Conservation (phyloP, 2,888 invertebrate species). For the Lampropteryx suffumata region DNA sequence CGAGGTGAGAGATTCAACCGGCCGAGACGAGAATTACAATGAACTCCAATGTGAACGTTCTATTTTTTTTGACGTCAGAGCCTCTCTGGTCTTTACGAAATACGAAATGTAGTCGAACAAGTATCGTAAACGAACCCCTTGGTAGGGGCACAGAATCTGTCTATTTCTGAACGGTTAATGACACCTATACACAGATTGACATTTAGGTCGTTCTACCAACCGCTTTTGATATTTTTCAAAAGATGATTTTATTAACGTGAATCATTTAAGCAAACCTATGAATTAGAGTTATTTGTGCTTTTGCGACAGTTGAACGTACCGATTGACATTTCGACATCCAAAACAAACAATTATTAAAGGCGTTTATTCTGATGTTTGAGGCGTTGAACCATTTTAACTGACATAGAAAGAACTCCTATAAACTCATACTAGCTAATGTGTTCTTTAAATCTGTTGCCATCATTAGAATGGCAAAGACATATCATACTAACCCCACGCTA, state of each 20-base stretch:
- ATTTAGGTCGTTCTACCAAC: slow-evolving; percentile 66
- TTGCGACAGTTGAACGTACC: slow-evolving; percentile 19
- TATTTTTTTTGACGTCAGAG: too few relatives aligned
- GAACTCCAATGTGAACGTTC: too few relatives aligned
- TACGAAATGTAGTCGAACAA: neutral
- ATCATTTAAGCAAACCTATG: slow-evolving; percentile 19
- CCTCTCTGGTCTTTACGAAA: too few relatives aligned
- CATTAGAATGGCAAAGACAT: too few relatives aligned
- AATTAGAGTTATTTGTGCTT: slow-evolving; percentile 11
- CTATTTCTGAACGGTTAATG: slow-evolving; percentile 71
- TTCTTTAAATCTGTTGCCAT: too few relatives aligned
- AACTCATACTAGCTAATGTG: too few relatives aligned
- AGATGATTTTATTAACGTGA: slow-evolving; percentile 20
- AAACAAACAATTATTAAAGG: slow-evolving; percentile 6
- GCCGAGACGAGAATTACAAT: too few relatives aligned
- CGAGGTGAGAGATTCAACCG: too few relatives aligned
- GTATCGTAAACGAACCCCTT: neutral
- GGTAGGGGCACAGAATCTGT: slow-evolving; percentile 23
- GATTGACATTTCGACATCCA: slow-evolving; percentile 13
- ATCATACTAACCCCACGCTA: too few relatives aligned
- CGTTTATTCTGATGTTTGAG: too few relatives aligned
- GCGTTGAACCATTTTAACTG: too few relatives aligned
- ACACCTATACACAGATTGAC: slow-evolving; percentile 60
- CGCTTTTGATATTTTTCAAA: slow-evolving; percentile 29
- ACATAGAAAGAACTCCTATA: too few relatives aligned